Base-by-base conservation (phyloP, 2,113 vertebrate species). In the Nothobranchius furzeri region DNA sequence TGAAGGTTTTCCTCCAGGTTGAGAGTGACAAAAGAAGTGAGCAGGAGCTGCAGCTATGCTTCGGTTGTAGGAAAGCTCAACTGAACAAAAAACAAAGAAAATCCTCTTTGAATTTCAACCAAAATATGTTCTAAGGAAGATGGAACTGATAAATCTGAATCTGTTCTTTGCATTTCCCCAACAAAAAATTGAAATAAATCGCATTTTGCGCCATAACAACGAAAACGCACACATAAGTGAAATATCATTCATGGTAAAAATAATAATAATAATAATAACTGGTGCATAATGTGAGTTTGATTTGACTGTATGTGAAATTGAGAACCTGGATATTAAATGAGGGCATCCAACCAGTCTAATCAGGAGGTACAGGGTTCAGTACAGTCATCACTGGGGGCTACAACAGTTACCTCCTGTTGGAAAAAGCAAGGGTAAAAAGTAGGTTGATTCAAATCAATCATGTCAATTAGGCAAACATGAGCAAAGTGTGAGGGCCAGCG, bases 281-380 rank as follows among this genome's bases (percentile, higher is more conserved):
- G 37, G 37, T 40, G 37, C 43, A 45, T 12, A 45, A 45, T 12
- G 14, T 47, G 62, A 69, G 57, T 73, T 69, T 68, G 52, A 81
- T 85, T 62, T 64, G 62, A 64, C 62, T 67, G 53, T 25, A 53
- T 82, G 47, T 78, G 58, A 79, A 73, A 83, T 71, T 37, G 72
- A 86, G 62, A 82, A 93, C 92, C 92, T 93, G 87, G 73, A 57
- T 87, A 87, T 79, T 88, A 85, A 89, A 89, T 79, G 87, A 86
- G 90, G 88, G 90, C 92, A 92, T 93, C 91, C 91, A 92, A 92
- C 79, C 90, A 90, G 85, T 88, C 88, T 90, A 93, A 88, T 91
- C 89, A 82, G 91, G 91, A 88, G 88, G 86, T 77, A 90, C 90
- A 68, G 88, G 89, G 82, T 86, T 88, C 89, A 89, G 83, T 88